Evolutionary conservation across 2,113 vertebrate genomes (phyloP), one percentile per base, ranked within the genome.

Genomic region (Ellobius talpinus): DNA sequence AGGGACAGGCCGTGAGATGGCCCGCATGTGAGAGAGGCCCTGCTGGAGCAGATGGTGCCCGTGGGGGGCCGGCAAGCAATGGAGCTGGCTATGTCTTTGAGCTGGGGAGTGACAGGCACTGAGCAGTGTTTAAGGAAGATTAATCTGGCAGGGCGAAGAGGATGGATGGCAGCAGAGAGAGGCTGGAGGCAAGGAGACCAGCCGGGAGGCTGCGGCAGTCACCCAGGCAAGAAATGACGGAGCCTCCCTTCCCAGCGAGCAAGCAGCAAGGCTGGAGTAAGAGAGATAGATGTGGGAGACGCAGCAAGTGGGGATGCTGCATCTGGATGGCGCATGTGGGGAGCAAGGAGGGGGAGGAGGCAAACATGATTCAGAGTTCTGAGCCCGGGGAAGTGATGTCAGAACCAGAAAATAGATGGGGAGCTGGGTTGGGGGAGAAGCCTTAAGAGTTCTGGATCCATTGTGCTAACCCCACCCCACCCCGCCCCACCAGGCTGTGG

Each of bases 141-240:
- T 97, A 96, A 97, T 97, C 97, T 97, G 94, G 95, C 91, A 55
- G 94, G 4, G 5, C 26, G 7, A 42, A n/a, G 97, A 97, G 96
- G 90, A 97, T 95, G 78, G 88, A 96, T 96, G 96, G 76, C 72
- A 93, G 31, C 85, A 65, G 89, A 77, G 92, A 97, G 97, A 97
- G 96, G 95, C 97, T 93, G 93, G 98, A 97, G 97, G 97, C 96
- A 97, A 96, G 95, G 95, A 97, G 97, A 97, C 92, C 94, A 96
- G 96, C 95, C 88, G 16, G 90, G 97, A 98, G 96, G 95, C 96
- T 72, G 76, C 29, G 0, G 42, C 2, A 4, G 90, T 96, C 97
- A 97, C 31, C 94, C 96, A 97, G 97, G 93, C 97, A 97, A 96
- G 95, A 97, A 97, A 96, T 96, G 92, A 92, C 5, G 42, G 79